Conservation (phyloP, 2,888 invertebrate genomes). For the Prosapia bicincta region DNA sequence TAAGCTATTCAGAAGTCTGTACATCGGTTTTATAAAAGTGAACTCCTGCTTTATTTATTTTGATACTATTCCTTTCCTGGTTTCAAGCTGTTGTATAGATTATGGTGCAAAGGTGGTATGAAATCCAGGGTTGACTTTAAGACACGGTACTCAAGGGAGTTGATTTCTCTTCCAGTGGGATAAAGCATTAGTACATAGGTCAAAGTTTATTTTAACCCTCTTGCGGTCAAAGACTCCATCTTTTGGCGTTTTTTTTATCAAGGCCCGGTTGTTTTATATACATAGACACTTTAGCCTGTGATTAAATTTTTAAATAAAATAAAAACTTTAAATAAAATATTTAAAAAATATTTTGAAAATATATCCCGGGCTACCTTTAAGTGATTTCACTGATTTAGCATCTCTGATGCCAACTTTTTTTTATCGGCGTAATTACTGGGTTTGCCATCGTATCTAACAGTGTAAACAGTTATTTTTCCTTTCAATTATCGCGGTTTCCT, state of each 20-base stretch:
- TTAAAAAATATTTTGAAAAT: conserved; percentile 6
- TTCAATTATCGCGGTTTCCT: not conserved
- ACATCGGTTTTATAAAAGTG: not conserved
- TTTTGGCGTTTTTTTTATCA: not conserved
- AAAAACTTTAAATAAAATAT: too few species aligned
- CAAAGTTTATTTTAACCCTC: conserved; percentile 2
- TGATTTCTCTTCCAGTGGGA: conserved; percentile 8
- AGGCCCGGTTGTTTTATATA: conserved; percentile 8
- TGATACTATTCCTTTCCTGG: not conserved
- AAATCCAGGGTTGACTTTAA: not conserved
- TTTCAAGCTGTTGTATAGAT: not conserved
- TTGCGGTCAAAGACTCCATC: not conserved
- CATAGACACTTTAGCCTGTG: not conserved
- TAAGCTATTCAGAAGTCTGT: not conserved
- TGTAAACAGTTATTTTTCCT: not conserved
- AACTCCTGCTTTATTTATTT: not conserved
- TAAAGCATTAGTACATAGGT: not conserved
- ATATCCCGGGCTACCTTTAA: not conserved
- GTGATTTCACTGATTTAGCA: not conserved
- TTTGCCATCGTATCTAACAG: conserved; percentile 2
- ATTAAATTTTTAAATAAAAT: not conserved
- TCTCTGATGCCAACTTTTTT: conserved; percentile 11
- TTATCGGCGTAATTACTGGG: not conserved
- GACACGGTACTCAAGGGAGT: conserved; percentile 1
- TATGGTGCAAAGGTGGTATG: conserved; percentile 3